Conservation (phyloP, 2,113 vertebrate species). For the Azemiops feae region DNA sequence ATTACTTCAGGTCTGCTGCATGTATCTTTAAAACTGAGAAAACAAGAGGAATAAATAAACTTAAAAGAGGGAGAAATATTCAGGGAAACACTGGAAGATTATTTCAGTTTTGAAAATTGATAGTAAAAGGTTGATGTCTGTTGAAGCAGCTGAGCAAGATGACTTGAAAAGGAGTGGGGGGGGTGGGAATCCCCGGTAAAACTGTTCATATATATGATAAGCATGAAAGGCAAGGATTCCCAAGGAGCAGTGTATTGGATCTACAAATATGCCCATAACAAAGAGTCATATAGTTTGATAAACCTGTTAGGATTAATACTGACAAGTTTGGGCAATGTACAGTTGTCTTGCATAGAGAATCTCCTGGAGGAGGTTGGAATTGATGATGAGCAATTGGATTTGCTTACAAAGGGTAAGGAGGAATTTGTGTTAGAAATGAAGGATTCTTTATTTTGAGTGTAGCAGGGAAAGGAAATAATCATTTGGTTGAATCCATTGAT, state of each 20-base stretch:
- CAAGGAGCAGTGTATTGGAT: background rate
- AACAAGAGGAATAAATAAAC: background rate
- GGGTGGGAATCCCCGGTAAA: background rate
- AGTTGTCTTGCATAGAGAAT: background rate
- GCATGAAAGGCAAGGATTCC: background rate
- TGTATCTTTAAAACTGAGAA: conserved; percentile 30
- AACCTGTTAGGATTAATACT: background rate
- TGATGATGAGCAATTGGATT: background rate
- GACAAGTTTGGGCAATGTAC: background rate
- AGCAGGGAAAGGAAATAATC: background rate
- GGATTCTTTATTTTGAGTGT: background rate
- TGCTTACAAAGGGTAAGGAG: background rate
- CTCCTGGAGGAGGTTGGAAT: background rate
- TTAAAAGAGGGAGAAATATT: conserved; percentile 4
- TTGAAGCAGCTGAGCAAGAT: background rate
- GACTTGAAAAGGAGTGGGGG: background rate
- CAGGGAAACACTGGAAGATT: background rate
- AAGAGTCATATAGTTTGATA: background rate
- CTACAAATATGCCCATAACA: background rate
- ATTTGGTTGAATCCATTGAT: background rate
- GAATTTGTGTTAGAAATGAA: background rate
- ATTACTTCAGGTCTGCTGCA: conserved; percentile 49
- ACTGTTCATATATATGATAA: background rate
- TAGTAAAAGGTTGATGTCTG: background rate
- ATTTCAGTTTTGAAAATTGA: background rate